Evolutionary conservation across 1,140 invertebrate genomes (phyloP).

Genomic region (Drosophila repleta): DNA sequence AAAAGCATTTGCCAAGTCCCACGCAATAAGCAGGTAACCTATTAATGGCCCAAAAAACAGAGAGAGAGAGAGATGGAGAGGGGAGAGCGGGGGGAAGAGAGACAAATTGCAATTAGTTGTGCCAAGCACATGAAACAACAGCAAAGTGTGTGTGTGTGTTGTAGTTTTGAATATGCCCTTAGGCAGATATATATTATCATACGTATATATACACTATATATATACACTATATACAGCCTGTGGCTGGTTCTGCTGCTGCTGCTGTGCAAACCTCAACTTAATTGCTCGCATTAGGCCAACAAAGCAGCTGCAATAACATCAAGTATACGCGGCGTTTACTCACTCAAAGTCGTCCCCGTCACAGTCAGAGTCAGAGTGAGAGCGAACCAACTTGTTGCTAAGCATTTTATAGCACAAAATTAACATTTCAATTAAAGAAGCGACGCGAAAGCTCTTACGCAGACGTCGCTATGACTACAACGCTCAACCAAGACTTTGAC

Average conservation of each 20-base stretch:
- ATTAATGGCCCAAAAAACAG: slow-evolving; percentile 57
- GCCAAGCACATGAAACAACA: slow-evolving; percentile 45
- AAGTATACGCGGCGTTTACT: slow-evolving; percentile 57
- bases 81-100: not conserved
- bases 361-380: not conserved
- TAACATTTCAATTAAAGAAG: slow-evolving; percentile 5
- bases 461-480: no score
- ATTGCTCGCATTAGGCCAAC: slow-evolving; percentile 71
- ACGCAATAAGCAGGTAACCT: slow-evolving; percentile 48
- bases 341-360: not conserved
- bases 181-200: slow-evolving; percentile 29
- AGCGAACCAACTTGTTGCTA: slow-evolving; percentile 10
- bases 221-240: slow-evolving; percentile 20
- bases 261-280: slow-evolving; percentile 64
- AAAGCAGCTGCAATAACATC: slow-evolving; percentile 76
- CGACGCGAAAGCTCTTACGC: no score
- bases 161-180: slow-evolving; percentile 43
- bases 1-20: slow-evolving; percentile 49
- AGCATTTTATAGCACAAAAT: slow-evolving; percentile 1
- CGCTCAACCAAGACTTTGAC: no score
- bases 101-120: slow-evolving; percentile 72
- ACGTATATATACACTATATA: not conserved
- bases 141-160: slow-evolving; percentile 11
- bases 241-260: slow-evolving; percentile 26
- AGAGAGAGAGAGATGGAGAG: slow-evolving; percentile 12